Percentiles rank a stretch among this genome's conserved stretches.
phyloP scores from a whole-genome alignment of 2,797 vertebrate species.

The Pangasius krempfi region DNA sequence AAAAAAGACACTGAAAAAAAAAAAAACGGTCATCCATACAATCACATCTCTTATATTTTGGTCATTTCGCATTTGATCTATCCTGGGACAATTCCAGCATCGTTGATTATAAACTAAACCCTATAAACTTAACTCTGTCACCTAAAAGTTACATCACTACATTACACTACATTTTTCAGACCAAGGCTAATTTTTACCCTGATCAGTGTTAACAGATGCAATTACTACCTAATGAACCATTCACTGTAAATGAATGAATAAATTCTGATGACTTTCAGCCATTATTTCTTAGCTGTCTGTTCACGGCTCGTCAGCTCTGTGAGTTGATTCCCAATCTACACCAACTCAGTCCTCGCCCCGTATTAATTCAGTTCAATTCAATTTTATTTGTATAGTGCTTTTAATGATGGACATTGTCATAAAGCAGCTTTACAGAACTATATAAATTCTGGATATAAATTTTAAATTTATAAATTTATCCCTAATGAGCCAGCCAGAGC shows the following conservation, averaged over 20 bases:
- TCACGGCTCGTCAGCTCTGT: background rate
- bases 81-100: background rate
- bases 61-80: background rate
- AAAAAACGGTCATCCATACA: background rate
- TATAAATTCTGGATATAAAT: too few species aligned
- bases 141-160: background rate
- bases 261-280: background rate
- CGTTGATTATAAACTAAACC: background rate
- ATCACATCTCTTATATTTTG: background rate
- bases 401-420: background rate
- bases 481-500: background rate
- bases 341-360: background rate
- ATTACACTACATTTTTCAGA: background rate
- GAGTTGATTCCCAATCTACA: background rate
- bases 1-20: background rate
- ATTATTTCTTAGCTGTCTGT: background rate
- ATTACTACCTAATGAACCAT: background rate
- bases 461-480: background rate
- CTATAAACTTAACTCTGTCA: background rate
- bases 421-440: background rate
- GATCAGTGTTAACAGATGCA: background rate
- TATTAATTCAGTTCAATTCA: background rate
- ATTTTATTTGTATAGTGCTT: background rate
- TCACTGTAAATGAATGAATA: background rate
- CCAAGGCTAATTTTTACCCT: background rate